Evolutionary conservation across 2,888 invertebrate species (phyloP).

Genomic region (Lapara coniferarum): DNA sequence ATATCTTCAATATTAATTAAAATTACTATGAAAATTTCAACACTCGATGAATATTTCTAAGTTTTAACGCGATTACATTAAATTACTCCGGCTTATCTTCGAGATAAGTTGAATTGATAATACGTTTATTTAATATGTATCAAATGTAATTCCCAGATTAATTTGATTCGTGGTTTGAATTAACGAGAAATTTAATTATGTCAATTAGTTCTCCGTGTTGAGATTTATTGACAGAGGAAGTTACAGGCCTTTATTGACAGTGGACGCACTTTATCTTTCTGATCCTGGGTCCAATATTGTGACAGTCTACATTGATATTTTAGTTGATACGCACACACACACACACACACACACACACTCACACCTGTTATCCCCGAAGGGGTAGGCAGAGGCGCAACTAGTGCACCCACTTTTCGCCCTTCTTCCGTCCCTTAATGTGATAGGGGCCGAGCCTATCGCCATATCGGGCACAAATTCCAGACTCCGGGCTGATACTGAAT

Average conservation of each 20-base stretch:
- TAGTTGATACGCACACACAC: too few species aligned
- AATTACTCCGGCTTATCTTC: constrained; percentile 4
- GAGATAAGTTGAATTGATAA: constrained; percentile 20
- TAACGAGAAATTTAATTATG: constrained; percentile 11
- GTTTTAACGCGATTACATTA: constrained; percentile 9
- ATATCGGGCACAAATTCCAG: too few species aligned
- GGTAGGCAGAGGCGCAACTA: too few species aligned
- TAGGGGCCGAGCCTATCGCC: too few species aligned
- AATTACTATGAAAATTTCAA: constrained; percentile 19
- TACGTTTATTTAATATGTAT: constrained; percentile 12
- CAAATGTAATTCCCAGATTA: constrained; percentile 10
- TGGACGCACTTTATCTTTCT: neutral
- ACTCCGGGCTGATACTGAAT: too few species aligned
- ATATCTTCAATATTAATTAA: constrained; percentile 23
- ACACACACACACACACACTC: too few species aligned
- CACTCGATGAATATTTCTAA: constrained; percentile 9
- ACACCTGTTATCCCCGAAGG: too few species aligned
- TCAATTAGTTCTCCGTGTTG: neutral
- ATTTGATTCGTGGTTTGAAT: constrained; percentile 6
- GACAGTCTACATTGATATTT: neutral
- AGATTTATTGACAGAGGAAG: constrained; percentile 11
- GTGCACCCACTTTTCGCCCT: too few species aligned
- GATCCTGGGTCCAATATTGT: neutral
- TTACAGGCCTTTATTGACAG: neutral
- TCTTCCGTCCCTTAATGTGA: too few species aligned